These are phyloP conservation scores for Bufo bufo DNA, from an alignment of 2,113 vertebrate genomes.

Conservation along the genomic window DNA sequence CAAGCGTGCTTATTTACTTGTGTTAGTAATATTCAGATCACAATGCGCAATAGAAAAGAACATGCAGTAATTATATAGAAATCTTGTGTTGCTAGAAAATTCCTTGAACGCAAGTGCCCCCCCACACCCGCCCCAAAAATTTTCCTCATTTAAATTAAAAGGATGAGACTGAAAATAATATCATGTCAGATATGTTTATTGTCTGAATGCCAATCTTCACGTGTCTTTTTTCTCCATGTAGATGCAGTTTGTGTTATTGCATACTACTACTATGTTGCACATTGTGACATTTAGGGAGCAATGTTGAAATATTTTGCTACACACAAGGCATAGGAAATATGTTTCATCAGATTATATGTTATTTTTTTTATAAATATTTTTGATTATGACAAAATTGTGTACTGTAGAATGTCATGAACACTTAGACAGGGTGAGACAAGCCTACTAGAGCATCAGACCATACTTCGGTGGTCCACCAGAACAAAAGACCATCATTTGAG, in stretches of 20 bases:
- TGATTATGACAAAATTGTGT: background rate
- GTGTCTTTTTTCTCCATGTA: background rate
- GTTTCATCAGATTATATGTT: background rate
- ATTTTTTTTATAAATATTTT: background rate
- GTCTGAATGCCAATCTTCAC: constrained; percentile 1
- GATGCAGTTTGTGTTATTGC: background rate
- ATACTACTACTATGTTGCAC: background rate
- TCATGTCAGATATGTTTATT: constrained; percentile 40
- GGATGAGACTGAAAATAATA: constrained; percentile 21
- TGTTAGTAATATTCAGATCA: constrained; percentile 67
- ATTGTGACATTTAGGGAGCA: constrained; percentile 4
- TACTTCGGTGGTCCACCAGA: too few relatives aligned
- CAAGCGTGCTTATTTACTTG: constrained; percentile 70
- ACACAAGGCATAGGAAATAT: background rate
- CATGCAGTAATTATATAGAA: constrained; percentile 44
- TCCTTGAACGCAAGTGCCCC: constrained; percentile 12
- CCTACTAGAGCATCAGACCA: background rate
- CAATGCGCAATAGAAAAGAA: constrained; percentile 67
- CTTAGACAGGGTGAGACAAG: background rate
- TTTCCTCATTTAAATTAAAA: constrained; percentile 36
- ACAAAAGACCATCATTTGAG: too few relatives aligned
- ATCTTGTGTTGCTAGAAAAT: constrained; percentile 28
- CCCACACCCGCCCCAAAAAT: background rate
- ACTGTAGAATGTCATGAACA: background rate
- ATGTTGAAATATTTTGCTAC: background rate